Evolutionary conservation across 2,113 vertebrate genomes (phyloP).

Genomic region (Solenodon paradoxus): DNA sequence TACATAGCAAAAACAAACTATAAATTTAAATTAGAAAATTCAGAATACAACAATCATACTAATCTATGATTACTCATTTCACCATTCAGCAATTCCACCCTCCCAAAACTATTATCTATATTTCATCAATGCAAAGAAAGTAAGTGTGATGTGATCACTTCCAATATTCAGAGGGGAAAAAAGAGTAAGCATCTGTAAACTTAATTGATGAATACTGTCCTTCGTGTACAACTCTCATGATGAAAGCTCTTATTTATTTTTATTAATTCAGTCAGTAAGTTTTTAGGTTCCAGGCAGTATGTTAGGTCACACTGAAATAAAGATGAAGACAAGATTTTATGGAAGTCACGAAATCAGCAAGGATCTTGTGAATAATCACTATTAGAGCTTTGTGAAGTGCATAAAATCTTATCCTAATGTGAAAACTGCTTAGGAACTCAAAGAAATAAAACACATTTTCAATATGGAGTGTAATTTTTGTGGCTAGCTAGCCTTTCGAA

Average conservation of each 20-base stretch:
- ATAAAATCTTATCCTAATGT: too few species aligned
- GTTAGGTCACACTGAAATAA: neutral
- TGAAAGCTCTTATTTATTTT: neutral
- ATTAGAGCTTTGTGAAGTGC: too few species aligned
- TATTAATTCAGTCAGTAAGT: neutral
- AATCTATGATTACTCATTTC: neutral
- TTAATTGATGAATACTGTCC: neutral
- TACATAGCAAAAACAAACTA: neutral
- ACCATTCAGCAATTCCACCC: neutral
- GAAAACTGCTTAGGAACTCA: too few species aligned
- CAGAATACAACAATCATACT: neutral
- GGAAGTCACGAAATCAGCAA: too few species aligned
- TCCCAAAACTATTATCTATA: neutral
- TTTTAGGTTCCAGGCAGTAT: neutral
- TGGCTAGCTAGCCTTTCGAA: too few species aligned
- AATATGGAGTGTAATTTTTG: too few species aligned
- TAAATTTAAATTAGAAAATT: neutral
- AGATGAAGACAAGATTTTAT: neutral
- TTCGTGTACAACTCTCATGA: neutral
- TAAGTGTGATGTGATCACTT: neutral
- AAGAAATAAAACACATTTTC: too few species aligned
- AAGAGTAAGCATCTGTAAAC: neutral
- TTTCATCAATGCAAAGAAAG: neutral
- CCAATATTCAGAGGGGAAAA: neutral
- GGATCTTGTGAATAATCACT: too few species aligned